Conservation (phyloP, 2,113 vertebrate species). For the Tachysurus fulvidraco region DNA sequence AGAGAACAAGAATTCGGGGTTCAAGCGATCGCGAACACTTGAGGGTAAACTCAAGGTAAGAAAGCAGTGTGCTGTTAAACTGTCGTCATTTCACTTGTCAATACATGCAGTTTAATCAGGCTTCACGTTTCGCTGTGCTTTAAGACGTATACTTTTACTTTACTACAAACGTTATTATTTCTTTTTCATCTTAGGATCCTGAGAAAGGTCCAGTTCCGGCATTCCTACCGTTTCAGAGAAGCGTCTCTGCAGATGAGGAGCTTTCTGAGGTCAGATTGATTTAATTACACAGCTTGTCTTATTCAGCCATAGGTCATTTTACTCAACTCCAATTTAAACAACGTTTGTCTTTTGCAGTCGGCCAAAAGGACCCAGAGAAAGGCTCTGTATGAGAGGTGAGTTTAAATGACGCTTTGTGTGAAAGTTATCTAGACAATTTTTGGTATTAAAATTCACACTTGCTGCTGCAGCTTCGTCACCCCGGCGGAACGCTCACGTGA, state of each 20-base stretch:
- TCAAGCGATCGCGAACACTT: conserved; percentile 87
- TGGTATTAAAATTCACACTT: neutral
- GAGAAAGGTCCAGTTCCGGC: conserved; percentile 85
- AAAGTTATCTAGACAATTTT: neutral
- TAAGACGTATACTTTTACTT: neutral
- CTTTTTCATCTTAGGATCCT: conserved; percentile 75
- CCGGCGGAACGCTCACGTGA: conserved; percentile 77
- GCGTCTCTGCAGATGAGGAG: conserved; percentile 86
- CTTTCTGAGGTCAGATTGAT: conserved; percentile 73
- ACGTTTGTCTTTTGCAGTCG: conserved; percentile 66
- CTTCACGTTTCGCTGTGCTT: neutral
- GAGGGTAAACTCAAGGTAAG: conserved; percentile 89
- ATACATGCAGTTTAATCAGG: neutral
- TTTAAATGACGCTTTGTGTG: neutral
- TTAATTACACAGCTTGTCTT: neutral
- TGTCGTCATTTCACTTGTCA: neutral
- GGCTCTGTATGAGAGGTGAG: conserved; percentile 86
- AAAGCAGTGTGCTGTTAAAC: neutral
- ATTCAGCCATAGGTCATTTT: neutral
- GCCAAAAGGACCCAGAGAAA: conserved; percentile 79
- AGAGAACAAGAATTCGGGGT: conserved; percentile 91
- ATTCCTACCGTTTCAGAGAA: conserved; percentile 90
- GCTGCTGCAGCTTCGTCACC: conserved; percentile 79
- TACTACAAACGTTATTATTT: neutral
- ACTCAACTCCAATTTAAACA: neutral